These are phyloP conservation scores for Octodon degus DNA, from an alignment of 2,113 vertebrate genomes.

Conservation along the genomic window DNA sequence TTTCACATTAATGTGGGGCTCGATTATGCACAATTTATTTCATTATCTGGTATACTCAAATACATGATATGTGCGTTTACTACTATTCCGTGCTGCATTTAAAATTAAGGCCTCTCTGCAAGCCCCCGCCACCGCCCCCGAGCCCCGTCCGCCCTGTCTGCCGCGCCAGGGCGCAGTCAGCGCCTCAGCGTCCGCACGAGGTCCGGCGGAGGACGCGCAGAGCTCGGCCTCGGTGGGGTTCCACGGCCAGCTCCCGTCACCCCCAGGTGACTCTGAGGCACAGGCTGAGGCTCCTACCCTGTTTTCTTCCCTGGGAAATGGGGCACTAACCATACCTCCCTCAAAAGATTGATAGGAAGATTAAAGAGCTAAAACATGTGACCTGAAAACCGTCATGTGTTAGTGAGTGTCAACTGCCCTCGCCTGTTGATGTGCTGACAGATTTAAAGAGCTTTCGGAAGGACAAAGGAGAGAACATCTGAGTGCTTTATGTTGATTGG, in stretches of 20 bases:
- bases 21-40: neutral
- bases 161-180: neutral
- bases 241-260: neutral
- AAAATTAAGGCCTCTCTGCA: neutral
- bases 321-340: neutral
- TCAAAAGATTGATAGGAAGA: neutral
- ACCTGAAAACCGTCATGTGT: neutral
- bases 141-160: neutral
- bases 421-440: neutral
- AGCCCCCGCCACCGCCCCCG: neutral
- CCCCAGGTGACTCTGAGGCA: neutral
- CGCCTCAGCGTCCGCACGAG: neutral
- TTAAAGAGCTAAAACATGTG: slow-evolving; percentile 46
- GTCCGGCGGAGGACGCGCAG: neutral
- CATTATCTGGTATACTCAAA: neutral
- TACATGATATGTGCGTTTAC: neutral
- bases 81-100: neutral
- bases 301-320: slow-evolving; percentile 18
- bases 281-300: neutral
- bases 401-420: neutral
- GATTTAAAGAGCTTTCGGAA: neutral
- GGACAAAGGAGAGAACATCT: neutral
- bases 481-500: neutral
- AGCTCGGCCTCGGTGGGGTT: fast-evolving
- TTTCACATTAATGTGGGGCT: neutral